Evolutionary conservation across 2,797 vertebrate genomes (phyloP).

Genomic region (Acanthiza pusilla): DNA sequence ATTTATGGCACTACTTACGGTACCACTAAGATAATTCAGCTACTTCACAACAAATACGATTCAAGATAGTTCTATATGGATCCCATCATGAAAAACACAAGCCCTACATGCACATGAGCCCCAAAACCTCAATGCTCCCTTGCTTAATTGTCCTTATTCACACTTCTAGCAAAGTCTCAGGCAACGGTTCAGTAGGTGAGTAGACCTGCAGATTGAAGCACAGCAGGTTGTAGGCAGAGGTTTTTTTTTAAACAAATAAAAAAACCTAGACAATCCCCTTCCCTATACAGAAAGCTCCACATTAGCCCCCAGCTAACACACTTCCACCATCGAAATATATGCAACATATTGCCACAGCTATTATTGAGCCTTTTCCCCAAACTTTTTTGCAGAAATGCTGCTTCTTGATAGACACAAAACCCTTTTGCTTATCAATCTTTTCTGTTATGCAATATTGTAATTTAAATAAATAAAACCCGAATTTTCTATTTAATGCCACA

Average conservation of each 20-base stretch:
- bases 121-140: background rate
- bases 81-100: background rate
- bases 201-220: background rate
- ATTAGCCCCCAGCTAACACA: background rate
- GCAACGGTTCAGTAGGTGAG: background rate
- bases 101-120: background rate
- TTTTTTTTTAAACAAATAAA: background rate
- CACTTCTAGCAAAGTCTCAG: background rate
- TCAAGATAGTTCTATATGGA: background rate
- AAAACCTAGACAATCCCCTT: background rate
- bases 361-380: background rate
- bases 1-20: background rate
- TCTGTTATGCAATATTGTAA: background rate
- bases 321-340: background rate
- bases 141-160: background rate
- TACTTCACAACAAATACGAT: background rate
- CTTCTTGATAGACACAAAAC: background rate
- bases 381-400: background rate
- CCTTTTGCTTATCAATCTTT: background rate
- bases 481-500: background rate
- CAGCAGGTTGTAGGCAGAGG: rapidly evolving
- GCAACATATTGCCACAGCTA: background rate
- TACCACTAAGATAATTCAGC: background rate
- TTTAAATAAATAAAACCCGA: background rate
- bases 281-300: background rate